These are phyloP conservation scores for Drosophila mercatorum DNA, from an alignment of 2,888 invertebrate genomes.

Conservation along the genomic window DNA sequence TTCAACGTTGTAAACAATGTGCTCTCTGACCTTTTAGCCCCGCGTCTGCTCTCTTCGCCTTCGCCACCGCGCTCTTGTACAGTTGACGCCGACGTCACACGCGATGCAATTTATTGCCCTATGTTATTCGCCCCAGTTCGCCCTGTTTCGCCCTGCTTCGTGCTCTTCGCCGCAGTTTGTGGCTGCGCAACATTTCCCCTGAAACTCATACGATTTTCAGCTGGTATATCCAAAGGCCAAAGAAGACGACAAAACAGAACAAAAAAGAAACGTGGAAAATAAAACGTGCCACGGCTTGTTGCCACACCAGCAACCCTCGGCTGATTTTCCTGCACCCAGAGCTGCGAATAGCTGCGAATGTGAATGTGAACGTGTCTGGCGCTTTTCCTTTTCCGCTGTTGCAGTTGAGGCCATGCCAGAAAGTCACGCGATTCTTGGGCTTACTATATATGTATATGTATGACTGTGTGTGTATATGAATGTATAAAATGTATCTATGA, in stretches of 20 bases:
- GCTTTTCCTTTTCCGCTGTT: constrained; percentile 35
- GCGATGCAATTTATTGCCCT: constrained; percentile 31
- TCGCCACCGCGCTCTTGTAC: constrained; percentile 50
- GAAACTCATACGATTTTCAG: constrained; percentile 82
- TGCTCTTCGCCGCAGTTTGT: constrained; percentile 51
- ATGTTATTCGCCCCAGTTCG: constrained; percentile 19
- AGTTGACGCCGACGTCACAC: constrained; percentile 44
- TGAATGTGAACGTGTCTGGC: constrained; percentile 40
- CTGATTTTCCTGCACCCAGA: constrained; percentile 26
- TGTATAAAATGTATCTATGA: neutral
- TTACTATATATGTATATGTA: neutral
- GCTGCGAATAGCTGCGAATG: constrained; percentile 18
- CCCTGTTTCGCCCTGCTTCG: constrained; percentile 13
- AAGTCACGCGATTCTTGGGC: constrained; percentile 65
- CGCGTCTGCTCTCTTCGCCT: constrained; percentile 35
- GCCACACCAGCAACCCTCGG: constrained; percentile 33
- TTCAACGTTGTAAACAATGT: constrained; percentile 61
- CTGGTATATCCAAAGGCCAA: constrained; percentile 73
- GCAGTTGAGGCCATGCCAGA: constrained; percentile 22
- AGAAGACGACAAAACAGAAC: constrained; percentile 47
- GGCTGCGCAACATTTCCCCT: constrained; percentile 77
- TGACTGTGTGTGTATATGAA: neutral
- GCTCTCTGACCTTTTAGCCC: constrained; percentile 69
- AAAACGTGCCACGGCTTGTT: constrained; percentile 68
- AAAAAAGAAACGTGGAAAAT: constrained; percentile 49